A percentile compares a stretch with the other conserved stretches of the same genome.
Evolutionary conservation across 2,113 vertebrate genomes (phyloP).

Genomic region (Eupsittula cactorum): DNA sequence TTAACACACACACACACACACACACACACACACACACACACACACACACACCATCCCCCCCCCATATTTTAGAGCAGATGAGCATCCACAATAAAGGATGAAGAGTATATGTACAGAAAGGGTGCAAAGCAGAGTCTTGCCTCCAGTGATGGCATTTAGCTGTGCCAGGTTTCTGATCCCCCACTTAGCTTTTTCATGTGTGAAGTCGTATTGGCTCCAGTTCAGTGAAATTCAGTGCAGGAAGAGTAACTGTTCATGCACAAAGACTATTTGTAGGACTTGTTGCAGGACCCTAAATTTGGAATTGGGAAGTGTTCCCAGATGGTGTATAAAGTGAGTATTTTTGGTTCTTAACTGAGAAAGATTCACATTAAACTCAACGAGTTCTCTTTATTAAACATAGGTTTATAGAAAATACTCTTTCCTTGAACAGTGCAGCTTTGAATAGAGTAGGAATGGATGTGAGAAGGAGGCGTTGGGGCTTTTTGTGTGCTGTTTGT

Average conservation of each 20-base stretch:
- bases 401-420: slow-evolving; percentile 11
- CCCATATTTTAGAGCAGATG: neutral
- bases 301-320: slow-evolving; percentile 53
- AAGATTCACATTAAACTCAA: slow-evolving; percentile 16
- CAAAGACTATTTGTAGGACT: slow-evolving; percentile 21
- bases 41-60: accelerated
- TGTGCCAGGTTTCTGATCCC: neutral
- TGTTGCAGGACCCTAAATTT: slow-evolving; percentile 57
- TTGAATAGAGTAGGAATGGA: neutral
- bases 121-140: neutral
- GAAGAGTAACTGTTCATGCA: slow-evolving; percentile 33
- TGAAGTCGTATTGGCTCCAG: slow-evolving; percentile 7
- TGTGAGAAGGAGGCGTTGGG: neutral
- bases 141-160: neutral
- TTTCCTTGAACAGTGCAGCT: neutral
- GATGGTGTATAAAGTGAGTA: slow-evolving; percentile 34
- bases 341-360: slow-evolving; percentile 32
- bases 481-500: neutral
- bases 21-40: accelerated
- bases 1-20: too few species aligned
- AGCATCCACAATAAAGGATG: neutral
- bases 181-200: neutral
- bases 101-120: neutral
- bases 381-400: neutral
- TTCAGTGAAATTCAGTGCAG: slow-evolving; percentile 11